Conservation (phyloP, 2,797 vertebrate species). For the Sebastes melanostomus region DNA sequence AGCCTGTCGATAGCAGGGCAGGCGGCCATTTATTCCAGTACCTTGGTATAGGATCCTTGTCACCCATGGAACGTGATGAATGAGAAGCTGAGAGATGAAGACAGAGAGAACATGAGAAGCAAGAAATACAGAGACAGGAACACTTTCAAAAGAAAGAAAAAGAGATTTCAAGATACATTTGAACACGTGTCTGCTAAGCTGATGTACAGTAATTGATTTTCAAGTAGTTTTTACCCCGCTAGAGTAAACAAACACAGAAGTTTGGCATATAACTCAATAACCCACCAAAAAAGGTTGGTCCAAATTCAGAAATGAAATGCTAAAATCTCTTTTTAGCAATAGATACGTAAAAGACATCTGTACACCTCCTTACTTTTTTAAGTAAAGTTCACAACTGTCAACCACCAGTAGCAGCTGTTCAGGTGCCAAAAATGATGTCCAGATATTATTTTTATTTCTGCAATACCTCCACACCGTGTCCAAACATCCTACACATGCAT, state of each 20-base stretch:
- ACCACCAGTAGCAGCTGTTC: not conserved
- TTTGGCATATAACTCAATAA: not conserved
- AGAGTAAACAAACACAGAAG: not conserved
- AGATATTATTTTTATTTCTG: not conserved
- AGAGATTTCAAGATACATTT: not conserved
- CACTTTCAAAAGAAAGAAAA: not conserved
- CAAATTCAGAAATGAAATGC: not conserved
- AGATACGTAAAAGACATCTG: not conserved
- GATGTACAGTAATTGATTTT: not conserved
- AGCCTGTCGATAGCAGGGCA: constrained; percentile 64
- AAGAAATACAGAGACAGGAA: not conserved
- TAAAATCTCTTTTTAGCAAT: not conserved
- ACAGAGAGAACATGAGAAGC: not conserved
- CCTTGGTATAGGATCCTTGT: constrained; percentile 55
- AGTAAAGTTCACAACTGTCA: not conserved
- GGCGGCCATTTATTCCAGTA: constrained; percentile 63
- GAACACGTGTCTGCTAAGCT: not conserved
- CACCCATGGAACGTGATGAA: constrained; percentile 49
- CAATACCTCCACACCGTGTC: not conserved
- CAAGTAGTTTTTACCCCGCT: not conserved
- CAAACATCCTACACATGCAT: not conserved
- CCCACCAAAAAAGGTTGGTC: not conserved
- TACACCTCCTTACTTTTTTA: not conserved
- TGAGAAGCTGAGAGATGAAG: constrained; percentile 37
- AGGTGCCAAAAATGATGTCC: not conserved